Evolutionary conservation across 2,113 vertebrate species (phyloP).

Genomic region (Acanthisitta chloris): DNA sequence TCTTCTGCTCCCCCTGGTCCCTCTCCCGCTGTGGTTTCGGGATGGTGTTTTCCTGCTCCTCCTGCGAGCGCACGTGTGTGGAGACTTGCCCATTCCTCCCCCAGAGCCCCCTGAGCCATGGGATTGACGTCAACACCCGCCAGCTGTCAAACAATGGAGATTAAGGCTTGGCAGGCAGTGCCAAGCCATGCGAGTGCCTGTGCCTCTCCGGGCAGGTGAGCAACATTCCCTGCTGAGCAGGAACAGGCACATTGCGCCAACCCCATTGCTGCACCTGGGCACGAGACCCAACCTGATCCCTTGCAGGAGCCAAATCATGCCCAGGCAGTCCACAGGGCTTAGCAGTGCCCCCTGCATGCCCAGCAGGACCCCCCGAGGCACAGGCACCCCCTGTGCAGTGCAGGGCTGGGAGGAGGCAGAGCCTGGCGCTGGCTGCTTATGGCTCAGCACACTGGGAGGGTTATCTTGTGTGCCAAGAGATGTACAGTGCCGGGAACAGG

Average conservation of each 20-base stretch:
- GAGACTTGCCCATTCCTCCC: conserved; percentile 48
- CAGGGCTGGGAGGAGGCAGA: not conserved
- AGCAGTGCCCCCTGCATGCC: accelerated
- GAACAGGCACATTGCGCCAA: conserved; percentile 16
- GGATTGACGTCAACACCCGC: conserved; percentile 57
- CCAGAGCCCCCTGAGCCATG: conserved; percentile 60
- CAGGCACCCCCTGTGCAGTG: not conserved
- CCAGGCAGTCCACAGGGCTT: not conserved
- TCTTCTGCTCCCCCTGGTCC: not conserved
- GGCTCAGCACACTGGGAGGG: not conserved
- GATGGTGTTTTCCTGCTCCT: not conserved
- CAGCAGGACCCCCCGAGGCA: accelerated
- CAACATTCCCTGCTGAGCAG: not conserved
- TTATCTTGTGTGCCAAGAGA: not conserved
- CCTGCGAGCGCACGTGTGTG: not conserved
- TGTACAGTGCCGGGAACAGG: not conserved
- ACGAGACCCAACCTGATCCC: not conserved
- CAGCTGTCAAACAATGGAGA: conserved; percentile 52
- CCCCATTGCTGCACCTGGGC: not conserved
- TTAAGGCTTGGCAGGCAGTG: conserved; percentile 13
- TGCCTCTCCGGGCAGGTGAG: conserved; percentile 31
- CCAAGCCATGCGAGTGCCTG: not conserved
- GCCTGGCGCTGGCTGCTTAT: not conserved
- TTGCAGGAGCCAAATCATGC: accelerated
- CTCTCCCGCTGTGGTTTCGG: not conserved